A percentile compares a stretch with the other conserved stretches of the same genome.
Conservation (phyloP, 1,140 invertebrate species). For the Anoplophora glabripennis region DNA sequence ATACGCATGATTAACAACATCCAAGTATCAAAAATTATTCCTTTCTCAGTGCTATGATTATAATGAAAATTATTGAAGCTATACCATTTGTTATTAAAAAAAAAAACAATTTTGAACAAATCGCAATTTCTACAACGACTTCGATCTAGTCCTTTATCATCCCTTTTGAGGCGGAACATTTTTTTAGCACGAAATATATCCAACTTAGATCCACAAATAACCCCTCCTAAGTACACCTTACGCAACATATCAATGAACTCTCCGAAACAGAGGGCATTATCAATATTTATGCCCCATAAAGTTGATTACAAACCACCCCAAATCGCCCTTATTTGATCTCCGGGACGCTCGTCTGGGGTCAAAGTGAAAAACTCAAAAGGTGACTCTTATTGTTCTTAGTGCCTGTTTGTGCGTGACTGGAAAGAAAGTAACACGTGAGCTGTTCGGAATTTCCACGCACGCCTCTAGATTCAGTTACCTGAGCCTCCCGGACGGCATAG, state of each 20-base stretch:
- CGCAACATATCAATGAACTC: slow-evolving; percentile 13
- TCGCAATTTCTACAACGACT: too few species aligned
- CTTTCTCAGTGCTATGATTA: too few species aligned
- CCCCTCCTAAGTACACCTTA: slow-evolving; percentile 12
- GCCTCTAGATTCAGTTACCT: slow-evolving; percentile 24
- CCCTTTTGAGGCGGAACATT: too few species aligned
- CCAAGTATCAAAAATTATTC: too few species aligned
- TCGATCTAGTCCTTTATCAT: too few species aligned
- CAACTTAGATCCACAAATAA: slow-evolving; percentile 1
- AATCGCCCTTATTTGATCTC: slow-evolving; percentile 19
- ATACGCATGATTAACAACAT: too few species aligned
- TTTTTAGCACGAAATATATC: neutral
- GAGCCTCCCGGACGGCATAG: neutral
- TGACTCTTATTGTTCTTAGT: slow-evolving; percentile 24
- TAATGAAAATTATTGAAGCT: too few species aligned
- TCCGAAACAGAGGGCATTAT: neutral
- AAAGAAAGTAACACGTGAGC: slow-evolving; percentile 5
- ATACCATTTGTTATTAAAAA: too few species aligned
- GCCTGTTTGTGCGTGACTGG: slow-evolving; percentile 25
- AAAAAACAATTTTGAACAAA: too few species aligned
- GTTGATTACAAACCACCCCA: neutral
- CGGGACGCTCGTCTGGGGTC: slow-evolving; percentile 17
- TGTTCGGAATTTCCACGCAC: slow-evolving; percentile 16
- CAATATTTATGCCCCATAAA: neutral
- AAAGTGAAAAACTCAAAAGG: slow-evolving; percentile 19